Evolutionary conservation across 2,113 vertebrate genomes (phyloP).

Genomic region (Ammodytes marinus): DNA sequence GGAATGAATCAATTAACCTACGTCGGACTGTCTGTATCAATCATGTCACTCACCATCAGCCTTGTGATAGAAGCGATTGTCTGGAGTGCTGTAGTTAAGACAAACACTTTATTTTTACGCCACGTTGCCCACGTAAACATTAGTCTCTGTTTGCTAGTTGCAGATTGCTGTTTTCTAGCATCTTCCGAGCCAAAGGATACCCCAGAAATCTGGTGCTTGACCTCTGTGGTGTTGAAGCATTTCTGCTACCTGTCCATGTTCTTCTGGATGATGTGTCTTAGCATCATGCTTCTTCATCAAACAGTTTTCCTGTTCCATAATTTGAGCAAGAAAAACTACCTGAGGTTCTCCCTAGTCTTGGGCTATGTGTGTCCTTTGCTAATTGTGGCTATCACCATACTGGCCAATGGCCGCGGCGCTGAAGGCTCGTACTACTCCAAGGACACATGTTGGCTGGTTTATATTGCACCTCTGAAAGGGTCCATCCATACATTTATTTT

Average conservation of each 20-base stretch:
- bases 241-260: slow-evolving; percentile 92
- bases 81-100: slow-evolving; percentile 91
- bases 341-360: slow-evolving; percentile 82
- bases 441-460: slow-evolving; percentile 88
- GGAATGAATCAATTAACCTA: slow-evolving; percentile 81
- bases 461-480: slow-evolving; percentile 72
- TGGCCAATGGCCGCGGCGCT: slow-evolving; percentile 65
- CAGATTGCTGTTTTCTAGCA: slow-evolving; percentile 87
- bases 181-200: not conserved
- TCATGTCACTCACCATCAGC: slow-evolving; percentile 86
- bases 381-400: slow-evolving; percentile 85
- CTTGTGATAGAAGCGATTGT: slow-evolving; percentile 87
- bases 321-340: slow-evolving; percentile 87
- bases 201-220: slow-evolving; percentile 71
- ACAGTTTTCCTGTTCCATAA: slow-evolving; percentile 89
- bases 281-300: slow-evolving; percentile 91
- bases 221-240: slow-evolving; percentile 87
- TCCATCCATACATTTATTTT: slow-evolving; percentile 88
- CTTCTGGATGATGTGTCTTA: slow-evolving; percentile 95
- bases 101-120: slow-evolving; percentile 88
- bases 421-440: slow-evolving; percentile 74
- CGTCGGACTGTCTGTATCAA: slow-evolving; percentile 85
- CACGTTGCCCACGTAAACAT: slow-evolving; percentile 92
- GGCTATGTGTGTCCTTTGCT: slow-evolving; percentile 90
- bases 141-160: slow-evolving; percentile 86